phyloP scores from a whole-genome alignment of 2,797 vertebrate species.

The Siniperca scherzeri region DNA sequence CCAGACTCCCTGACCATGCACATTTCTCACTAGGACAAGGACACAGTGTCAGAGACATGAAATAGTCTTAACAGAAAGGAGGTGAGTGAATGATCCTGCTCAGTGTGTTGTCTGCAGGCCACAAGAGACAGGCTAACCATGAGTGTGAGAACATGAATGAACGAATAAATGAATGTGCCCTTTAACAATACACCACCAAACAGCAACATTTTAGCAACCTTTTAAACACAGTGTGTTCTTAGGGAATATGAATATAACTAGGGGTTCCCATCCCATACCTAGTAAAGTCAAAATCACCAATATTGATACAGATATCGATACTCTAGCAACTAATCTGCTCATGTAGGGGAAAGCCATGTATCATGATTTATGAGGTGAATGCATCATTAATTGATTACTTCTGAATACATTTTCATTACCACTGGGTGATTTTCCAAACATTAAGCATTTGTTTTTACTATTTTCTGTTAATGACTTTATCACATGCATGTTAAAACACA shows the following conservation, averaged over 20 bases:
- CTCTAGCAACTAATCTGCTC: background rate
- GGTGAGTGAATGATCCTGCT: background rate
- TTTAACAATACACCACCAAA: background rate
- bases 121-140: no score
- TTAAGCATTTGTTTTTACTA: background rate
- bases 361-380: background rate
- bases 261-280: background rate
- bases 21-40: conserved; percentile 16
- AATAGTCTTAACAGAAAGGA: conserved; percentile 8
- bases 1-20: background rate
- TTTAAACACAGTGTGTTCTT: background rate
- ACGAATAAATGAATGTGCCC: background rate
- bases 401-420: background rate
- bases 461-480: background rate
- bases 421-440: background rate
- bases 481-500: background rate
- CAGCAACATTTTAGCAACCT: no score
- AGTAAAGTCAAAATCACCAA: background rate
- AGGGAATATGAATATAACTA: background rate
- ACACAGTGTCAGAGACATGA: conserved; percentile 3
- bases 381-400: background rate
- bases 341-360: background rate
- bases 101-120: conserved; percentile 6
- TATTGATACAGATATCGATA: background rate
- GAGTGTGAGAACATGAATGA: background rate